phyloP scores from a whole-genome alignment of 2,888 invertebrate species.

The Philopedon plagiatum region DNA sequence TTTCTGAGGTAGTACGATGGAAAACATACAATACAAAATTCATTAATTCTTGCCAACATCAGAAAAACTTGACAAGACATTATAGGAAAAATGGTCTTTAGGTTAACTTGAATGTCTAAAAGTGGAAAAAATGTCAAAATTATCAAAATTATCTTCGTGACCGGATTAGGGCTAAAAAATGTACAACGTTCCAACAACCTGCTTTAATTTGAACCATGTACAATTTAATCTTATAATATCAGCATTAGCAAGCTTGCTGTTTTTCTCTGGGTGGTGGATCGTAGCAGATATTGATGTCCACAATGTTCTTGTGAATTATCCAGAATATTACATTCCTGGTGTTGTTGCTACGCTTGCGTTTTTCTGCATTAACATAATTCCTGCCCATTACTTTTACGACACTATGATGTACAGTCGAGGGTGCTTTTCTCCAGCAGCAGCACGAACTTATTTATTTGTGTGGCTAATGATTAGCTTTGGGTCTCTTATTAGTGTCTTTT shows the following conservation, averaged over 20 bases:
- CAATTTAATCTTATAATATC: slow-evolving; percentile 53
- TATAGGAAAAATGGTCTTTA: too few relatives aligned
- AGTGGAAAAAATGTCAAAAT: background rate
- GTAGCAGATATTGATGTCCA: slow-evolving; percentile 57
- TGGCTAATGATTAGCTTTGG: slow-evolving; percentile 60
- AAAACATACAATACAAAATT: too few relatives aligned
- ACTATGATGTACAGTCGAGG: slow-evolving; percentile 43
- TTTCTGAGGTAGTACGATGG: too few relatives aligned
- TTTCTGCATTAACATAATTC: slow-evolving; percentile 56
- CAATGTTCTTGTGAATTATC: slow-evolving; percentile 41
- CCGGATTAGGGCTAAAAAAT: slow-evolving; percentile 4
- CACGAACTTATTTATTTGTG: slow-evolving; percentile 55
- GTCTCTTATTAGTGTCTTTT: slow-evolving; percentile 57
- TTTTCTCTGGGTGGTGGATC: slow-evolving; percentile 62
- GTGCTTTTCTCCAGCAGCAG: slow-evolving; percentile 52
- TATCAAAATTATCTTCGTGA: background rate
- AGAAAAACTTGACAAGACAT: too few relatives aligned
- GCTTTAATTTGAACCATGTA: slow-evolving; percentile 16
- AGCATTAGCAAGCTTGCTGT: slow-evolving; percentile 54
- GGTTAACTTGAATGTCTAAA: too few relatives aligned
- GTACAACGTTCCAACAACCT: slow-evolving; percentile 14
- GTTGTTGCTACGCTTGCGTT: slow-evolving; percentile 56
- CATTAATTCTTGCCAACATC: too few relatives aligned
- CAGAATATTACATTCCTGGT: slow-evolving; percentile 57
- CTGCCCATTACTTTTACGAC: slow-evolving; percentile 54